Conservation (phyloP, 2,797 vertebrate genomes). For the Scolopax bukidnonensis region DNA sequence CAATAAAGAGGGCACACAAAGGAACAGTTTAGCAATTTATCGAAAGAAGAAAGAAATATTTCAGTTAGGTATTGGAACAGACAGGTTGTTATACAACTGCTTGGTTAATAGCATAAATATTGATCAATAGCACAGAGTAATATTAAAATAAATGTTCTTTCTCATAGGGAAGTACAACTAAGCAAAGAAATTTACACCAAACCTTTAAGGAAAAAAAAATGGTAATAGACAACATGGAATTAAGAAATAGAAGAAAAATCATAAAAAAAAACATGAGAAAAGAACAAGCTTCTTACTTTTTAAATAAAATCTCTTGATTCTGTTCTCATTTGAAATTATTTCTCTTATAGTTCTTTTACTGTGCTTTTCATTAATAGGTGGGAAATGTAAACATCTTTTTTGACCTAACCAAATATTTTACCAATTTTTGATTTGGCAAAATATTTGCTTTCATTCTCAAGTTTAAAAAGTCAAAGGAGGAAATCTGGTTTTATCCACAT, state of each 20-base stretch:
- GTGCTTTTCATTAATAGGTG: background rate
- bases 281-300: background rate
- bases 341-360: background rate
- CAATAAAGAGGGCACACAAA: background rate
- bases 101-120: slow-evolving; percentile 9
- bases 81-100: background rate
- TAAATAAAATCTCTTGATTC: background rate
- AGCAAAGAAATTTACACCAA: background rate
- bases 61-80: background rate
- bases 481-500: background rate
- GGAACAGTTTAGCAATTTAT: background rate
- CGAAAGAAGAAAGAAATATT: background rate
- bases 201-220: background rate
- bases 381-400: background rate
- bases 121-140: background rate
- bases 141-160: background rate
- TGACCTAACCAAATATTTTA: background rate
- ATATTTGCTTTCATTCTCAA: background rate
- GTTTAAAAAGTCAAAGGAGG: background rate
- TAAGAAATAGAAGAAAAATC: background rate
- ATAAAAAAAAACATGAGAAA: background rate
- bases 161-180: background rate
- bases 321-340: background rate
- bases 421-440: background rate
- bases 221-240: background rate